These are phyloP conservation scores for Tanypteryx hageni DNA, from an alignment of 2,888 invertebrate species.

Conservation along the genomic window DNA sequence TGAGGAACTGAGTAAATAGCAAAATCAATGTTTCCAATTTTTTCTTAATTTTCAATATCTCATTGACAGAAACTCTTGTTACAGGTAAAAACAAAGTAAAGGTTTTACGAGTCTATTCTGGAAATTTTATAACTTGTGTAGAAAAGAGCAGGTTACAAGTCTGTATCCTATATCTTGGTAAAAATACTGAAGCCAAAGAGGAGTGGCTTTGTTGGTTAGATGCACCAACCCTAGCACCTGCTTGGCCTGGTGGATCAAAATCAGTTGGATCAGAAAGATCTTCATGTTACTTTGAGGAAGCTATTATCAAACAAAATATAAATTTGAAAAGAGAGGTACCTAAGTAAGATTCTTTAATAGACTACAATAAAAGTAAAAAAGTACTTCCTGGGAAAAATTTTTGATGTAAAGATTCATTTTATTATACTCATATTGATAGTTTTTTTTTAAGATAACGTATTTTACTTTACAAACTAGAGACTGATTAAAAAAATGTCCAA, in stretches of 20 bases:
- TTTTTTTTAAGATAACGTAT: neutral
- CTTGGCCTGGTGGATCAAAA: slow-evolving; percentile 78
- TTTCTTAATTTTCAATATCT: neutral
- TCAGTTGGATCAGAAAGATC: slow-evolving; percentile 71
- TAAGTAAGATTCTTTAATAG: neutral
- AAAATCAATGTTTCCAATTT: neutral
- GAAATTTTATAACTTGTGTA: slow-evolving; percentile 83
- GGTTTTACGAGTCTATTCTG: slow-evolving; percentile 79
- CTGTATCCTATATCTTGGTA: slow-evolving; percentile 76
- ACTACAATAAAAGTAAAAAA: neutral
- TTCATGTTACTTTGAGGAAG: neutral
- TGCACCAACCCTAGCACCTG: slow-evolving; percentile 78
- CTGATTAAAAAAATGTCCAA: slow-evolving; percentile 66
- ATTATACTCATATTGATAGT: neutral
- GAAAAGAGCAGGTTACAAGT: slow-evolving; percentile 84
- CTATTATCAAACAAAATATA: neutral
- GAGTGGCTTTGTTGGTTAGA: slow-evolving; percentile 80
- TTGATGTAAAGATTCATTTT: too few relatives aligned
- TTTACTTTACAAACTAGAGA: neutral
- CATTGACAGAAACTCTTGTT: slow-evolving; percentile 44
- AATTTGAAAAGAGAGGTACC: neutral
- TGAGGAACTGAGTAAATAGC: slow-evolving; percentile 79
- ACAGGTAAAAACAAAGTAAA: slow-evolving; percentile 75
- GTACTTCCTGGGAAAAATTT: neutral
- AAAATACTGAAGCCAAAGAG: slow-evolving; percentile 73